phyloP scores from a whole-genome alignment of 1,140 invertebrate genomes.

The Drosophila carrolli region DNA sequence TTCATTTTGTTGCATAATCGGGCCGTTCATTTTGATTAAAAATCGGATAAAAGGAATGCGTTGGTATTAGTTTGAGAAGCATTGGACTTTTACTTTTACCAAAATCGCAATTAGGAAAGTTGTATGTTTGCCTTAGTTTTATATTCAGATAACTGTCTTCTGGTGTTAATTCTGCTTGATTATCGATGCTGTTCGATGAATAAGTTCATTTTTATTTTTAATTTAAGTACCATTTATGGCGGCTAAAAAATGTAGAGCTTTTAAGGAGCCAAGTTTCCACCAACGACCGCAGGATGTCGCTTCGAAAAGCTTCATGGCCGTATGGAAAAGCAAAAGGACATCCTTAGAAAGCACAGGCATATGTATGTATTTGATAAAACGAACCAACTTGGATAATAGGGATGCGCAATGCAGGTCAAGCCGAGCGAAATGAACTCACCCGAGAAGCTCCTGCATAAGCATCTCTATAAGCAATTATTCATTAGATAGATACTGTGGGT shows the following conservation, averaged over 20 bases:
- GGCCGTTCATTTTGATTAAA: too few species aligned
- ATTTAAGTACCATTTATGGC: too few species aligned
- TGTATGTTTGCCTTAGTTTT: too few species aligned
- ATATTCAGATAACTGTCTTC: too few species aligned
- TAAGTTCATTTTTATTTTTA: too few species aligned
- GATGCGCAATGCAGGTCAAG: slow-evolving; percentile 41
- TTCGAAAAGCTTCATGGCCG: neutral
- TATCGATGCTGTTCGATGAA: too few species aligned
- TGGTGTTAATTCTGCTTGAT: too few species aligned
- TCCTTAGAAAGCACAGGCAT: slow-evolving; percentile 6
- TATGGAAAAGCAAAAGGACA: neutral
- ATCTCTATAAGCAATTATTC: slow-evolving; percentile 27
- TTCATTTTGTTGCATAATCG: too few species aligned
- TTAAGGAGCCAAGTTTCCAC: neutral
- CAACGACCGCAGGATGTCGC: slow-evolving; percentile 3
- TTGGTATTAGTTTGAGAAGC: too few species aligned
- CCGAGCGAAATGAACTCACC: slow-evolving; percentile 20
- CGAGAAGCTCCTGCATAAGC: slow-evolving; percentile 21
- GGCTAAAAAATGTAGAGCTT: neutral
- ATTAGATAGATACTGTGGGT: slow-evolving; percentile 28
- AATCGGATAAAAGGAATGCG: too few species aligned
- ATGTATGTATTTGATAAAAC: slow-evolving; percentile 7
- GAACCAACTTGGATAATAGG: slow-evolving; percentile 12
- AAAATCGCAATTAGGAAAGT: too few species aligned
- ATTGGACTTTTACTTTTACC: too few species aligned